A percentile compares a stretch with the other conserved stretches of the same genome.
Evolutionary conservation across 2,797 vertebrate genomes (phyloP).

Genomic region (Selene dorsalis): DNA sequence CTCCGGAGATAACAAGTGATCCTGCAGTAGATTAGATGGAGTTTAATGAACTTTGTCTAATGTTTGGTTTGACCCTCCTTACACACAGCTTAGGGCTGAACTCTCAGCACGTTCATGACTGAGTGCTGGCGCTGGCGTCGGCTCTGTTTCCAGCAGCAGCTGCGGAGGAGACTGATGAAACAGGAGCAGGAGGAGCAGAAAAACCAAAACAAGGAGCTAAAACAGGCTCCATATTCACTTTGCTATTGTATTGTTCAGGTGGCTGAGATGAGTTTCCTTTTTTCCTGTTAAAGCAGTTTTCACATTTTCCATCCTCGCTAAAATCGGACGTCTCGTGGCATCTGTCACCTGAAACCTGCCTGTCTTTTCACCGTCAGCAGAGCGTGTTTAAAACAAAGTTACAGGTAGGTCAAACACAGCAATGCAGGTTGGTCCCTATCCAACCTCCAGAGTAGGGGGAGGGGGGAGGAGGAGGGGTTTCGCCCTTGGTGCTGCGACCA

Average conservation of each 20-base stretch:
- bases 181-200: background rate
- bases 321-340: background rate
- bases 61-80: slow-evolving; percentile 33
- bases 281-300: no score
- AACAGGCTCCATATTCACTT: background rate
- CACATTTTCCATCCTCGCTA: background rate
- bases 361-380: slow-evolving; percentile 31
- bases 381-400: slow-evolving; percentile 53
- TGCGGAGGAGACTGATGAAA: background rate
- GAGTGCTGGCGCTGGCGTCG: no score
- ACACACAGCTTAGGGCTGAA: background rate
- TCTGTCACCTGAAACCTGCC: slow-evolving; percentile 4
- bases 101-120: background rate
- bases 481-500: slow-evolving; percentile 41
- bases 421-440: slow-evolving; percentile 45
- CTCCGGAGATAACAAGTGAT: background rate
- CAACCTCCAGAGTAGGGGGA: slow-evolving; percentile 36
- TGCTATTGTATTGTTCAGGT: background rate
- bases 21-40: slow-evolving; percentile 25
- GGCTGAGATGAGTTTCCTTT: background rate
- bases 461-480: background rate
- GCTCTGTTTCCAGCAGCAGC: background rate
- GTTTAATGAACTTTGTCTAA: slow-evolving; percentile 12
- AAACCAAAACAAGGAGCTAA: background rate
- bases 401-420: slow-evolving; percentile 38